Evolutionary conservation across 2,888 invertebrate species (phyloP).

Genomic region (Clitarchus hookeri): DNA sequence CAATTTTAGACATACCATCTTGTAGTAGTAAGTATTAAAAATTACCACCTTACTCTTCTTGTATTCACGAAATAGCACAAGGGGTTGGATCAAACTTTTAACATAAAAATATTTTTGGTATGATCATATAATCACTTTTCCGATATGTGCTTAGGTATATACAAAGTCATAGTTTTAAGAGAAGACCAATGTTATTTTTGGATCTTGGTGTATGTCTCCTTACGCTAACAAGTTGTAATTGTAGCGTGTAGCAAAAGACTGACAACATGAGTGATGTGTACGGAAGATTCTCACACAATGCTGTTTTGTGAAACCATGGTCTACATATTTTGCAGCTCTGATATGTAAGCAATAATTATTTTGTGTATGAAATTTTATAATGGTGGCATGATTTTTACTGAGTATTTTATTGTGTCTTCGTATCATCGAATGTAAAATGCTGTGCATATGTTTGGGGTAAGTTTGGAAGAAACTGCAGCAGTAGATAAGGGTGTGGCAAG

Average conservation of each 20-base stretch:
- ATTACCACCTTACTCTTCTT: not conserved
- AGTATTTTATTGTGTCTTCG: not conserved
- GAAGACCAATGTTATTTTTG: not conserved
- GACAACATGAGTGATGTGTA: not conserved
- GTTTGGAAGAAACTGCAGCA: not conserved
- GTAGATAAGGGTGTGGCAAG: too few species aligned
- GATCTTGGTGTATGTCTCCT: not conserved
- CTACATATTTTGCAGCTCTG: not conserved
- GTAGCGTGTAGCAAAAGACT: slow-evolving; percentile 9
- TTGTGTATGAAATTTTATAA: not conserved
- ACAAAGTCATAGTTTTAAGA: not conserved
- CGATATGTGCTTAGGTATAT: not conserved
- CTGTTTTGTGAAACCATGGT: not conserved
- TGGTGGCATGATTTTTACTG: not conserved
- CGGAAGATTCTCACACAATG: not conserved
- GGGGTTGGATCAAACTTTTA: not conserved
- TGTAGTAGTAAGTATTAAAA: not conserved
- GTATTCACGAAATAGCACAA: not conserved
- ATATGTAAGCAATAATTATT: not conserved
- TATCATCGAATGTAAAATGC: not conserved
- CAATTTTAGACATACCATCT: not conserved
- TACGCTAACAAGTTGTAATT: slow-evolving; percentile 5
- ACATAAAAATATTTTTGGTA: not conserved
- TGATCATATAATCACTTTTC: not conserved
- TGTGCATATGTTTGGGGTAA: not conserved